Conservation (phyloP, 2,888 invertebrate genomes). For the Zygaena filipendulae region DNA sequence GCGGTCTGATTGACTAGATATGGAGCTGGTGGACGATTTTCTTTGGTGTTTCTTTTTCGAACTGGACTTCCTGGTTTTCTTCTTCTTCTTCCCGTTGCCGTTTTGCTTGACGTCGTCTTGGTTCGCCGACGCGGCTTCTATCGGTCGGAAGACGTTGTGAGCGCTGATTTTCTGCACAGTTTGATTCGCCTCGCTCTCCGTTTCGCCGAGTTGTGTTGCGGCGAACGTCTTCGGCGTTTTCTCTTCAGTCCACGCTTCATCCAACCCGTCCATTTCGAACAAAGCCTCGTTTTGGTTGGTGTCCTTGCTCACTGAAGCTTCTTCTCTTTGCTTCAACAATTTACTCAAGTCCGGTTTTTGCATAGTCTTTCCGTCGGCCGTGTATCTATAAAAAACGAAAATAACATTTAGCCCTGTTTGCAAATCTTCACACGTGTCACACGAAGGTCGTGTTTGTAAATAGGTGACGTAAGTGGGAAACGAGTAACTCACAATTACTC, state of each 20-base stretch:
- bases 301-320: conserved; percentile 26
- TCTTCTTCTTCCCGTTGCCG: conserved; percentile 75
- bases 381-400: conserved; percentile 50
- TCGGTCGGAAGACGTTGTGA: conserved; percentile 73
- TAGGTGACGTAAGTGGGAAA: no score
- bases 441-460: no score
- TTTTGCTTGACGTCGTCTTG: conserved; percentile 63
- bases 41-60: conserved; percentile 85
- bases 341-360: conserved; percentile 68
- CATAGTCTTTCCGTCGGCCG: conserved; percentile 66
- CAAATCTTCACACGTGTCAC: no score
- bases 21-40: conserved; percentile 71
- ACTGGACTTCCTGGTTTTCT: conserved; percentile 80
- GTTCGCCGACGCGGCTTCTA: conserved; percentile 41
- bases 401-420: no score
- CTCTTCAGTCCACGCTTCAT: conserved; percentile 62
- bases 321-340: conserved; percentile 51
- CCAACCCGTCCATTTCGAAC: conserved; percentile 75
- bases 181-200: conserved; percentile 58
- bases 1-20: conserved; percentile 62
- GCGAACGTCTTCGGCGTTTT: conserved; percentile 62
- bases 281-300: conserved; percentile 64
- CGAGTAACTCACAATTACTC: no score
- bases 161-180: conserved; percentile 72
- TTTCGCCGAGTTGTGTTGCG: conserved; percentile 60